A percentile compares a stretch with the other conserved stretches of the same genome.
These are phyloP conservation scores for Epinotia nisella DNA, from an alignment of 2,888 invertebrate genomes.

Conservation along the genomic window DNA sequence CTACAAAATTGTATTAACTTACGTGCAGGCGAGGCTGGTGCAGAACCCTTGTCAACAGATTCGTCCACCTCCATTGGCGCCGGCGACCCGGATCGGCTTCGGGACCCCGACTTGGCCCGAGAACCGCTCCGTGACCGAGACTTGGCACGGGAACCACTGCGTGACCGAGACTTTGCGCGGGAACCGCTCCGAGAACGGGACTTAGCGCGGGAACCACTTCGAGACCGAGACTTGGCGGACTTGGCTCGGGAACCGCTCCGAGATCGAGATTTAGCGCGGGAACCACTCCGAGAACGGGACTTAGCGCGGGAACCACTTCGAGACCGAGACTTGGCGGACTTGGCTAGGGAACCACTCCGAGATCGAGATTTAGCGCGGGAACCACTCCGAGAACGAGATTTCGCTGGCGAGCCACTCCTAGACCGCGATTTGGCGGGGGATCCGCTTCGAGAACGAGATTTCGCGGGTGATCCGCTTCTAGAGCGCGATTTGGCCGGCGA, in stretches of 20 bases:
- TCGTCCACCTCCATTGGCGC: slow-evolving; percentile 31
- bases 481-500: slow-evolving; percentile 36
- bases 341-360: slow-evolving; percentile 36
- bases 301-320: slow-evolving; percentile 34
- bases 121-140: slow-evolving; percentile 41
- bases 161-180: slow-evolving; percentile 51
- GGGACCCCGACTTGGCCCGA: slow-evolving; percentile 36
- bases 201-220: slow-evolving; percentile 38
- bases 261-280: slow-evolving; percentile 35
- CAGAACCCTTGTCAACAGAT: slow-evolving; percentile 6
- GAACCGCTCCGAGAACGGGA: slow-evolving; percentile 46
- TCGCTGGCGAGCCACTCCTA: slow-evolving; percentile 50
- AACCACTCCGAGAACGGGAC: slow-evolving; percentile 50
- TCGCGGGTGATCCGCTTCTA: slow-evolving; percentile 36
- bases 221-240: slow-evolving; percentile 33
- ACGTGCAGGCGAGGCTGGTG: slow-evolving; percentile 25
- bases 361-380: slow-evolving; percentile 43
- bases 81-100: slow-evolving; percentile 29
- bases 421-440: slow-evolving; percentile 9
- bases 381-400: slow-evolving; percentile 52
- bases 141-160: slow-evolving; percentile 48
- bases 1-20: background rate
- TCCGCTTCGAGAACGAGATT: slow-evolving; percentile 46
- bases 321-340: slow-evolving; percentile 35
- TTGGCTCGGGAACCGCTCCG: slow-evolving; percentile 39